Evolutionary conservation across 2,797 vertebrate genomes (phyloP), one percentile per base, ranked within the genome.

Genomic region (Tragelaphus oryx): DNA sequence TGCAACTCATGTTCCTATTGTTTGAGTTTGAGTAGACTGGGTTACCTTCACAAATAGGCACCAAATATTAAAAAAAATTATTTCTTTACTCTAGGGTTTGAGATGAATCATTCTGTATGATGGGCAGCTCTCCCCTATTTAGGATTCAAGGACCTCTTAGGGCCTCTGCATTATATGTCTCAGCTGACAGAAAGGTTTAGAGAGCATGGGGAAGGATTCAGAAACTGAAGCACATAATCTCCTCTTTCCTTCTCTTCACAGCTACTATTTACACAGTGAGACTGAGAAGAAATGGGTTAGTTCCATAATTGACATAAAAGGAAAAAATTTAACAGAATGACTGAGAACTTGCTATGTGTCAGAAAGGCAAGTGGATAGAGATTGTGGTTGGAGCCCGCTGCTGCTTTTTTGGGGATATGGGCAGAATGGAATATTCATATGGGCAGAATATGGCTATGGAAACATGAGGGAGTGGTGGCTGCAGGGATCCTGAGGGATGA

Each of bases 401-500:
- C 8, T 12, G 7, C 4, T 26, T 26, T n/a, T 37, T 82, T 14
- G 3, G 17, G 54, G 41, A 33, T n/a, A 26, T 0, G 13, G 60
- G 48, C 22, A 55, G 54, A 28, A 65, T 2, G 6, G 33, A 33
- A 33, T 33, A 33, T 33, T 33, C 33, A 33, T n/a, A 26, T 0
- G 13, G 60, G 48, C 22, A 55, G 54, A 28, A 65, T 2, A 33
- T 33, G 33, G 6, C 52, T 9, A 1, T n/a, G 54, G 37, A 86
- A 28, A 48, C 18, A 13, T 0, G 7, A 26, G 30, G 11, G 59
- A 5, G 0, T 3, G 9, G 12, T 44, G 8, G 11, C 10, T 6
- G 5, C 1, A 0, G 20, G 30, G 33, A 54, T 6, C 2, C 0
- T 2, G 22, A 41, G 52, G n/a, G 10, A 16, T 0, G 3, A 48